A percentile compares a stretch with the other conserved stretches of the same genome.
These are phyloP conservation scores for Barnardius zonarius DNA, from an alignment of 2,113 vertebrate species.

Conservation along the genomic window DNA sequence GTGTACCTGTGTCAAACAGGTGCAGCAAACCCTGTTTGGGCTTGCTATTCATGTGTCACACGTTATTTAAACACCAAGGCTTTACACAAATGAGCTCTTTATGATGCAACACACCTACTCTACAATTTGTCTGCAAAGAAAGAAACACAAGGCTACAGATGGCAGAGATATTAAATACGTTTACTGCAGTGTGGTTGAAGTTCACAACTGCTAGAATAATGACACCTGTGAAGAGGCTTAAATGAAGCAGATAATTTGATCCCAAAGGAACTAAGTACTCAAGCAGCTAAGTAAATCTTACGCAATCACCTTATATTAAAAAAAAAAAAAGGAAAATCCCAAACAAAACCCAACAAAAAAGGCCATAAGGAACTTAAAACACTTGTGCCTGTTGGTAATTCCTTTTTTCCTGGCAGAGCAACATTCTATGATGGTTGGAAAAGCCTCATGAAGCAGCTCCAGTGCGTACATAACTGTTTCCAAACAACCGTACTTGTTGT, in stretches of 20 bases:
- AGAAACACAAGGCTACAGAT: background rate
- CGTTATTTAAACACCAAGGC: background rate
- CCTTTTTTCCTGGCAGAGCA: background rate
- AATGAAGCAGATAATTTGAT: background rate
- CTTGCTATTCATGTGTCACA: background rate
- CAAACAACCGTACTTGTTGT: background rate
- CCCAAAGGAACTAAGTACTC: background rate
- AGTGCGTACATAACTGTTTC: background rate
- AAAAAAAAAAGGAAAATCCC: background rate
- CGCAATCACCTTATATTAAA: background rate
- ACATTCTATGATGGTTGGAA: background rate
- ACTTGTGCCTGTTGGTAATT: background rate
- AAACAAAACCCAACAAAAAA: background rate
- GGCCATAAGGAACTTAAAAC: background rate
- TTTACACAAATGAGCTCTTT: background rate
- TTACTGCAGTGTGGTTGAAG: background rate
- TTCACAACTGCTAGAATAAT: background rate
- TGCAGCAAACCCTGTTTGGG: background rate
- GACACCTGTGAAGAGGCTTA: background rate
- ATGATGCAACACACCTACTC: background rate
- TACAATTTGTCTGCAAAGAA: background rate
- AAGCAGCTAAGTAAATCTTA: background rate
- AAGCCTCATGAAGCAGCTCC: background rate
- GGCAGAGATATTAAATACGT: background rate
- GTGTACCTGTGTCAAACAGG: background rate